phyloP scores from a whole-genome alignment of 2,888 invertebrate species.

The Pomacea canaliculata region DNA sequence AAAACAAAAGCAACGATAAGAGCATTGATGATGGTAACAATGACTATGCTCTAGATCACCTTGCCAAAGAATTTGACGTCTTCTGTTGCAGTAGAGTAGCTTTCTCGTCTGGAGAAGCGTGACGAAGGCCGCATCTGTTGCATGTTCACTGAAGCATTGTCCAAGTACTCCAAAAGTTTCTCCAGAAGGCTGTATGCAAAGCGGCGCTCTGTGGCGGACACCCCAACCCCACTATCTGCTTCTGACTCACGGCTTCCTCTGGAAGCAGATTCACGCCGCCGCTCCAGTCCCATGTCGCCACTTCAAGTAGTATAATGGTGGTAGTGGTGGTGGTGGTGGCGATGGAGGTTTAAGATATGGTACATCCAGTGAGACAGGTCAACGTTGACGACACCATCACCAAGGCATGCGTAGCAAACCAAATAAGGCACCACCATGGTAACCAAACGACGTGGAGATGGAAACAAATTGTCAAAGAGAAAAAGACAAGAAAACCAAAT shows the following conservation, averaged over 20 bases:
- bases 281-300: conserved; percentile 42
- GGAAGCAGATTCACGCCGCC: conserved; percentile 50
- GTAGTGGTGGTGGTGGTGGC: not conserved
- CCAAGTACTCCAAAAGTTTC: conserved; percentile 95
- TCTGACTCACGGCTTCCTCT: conserved; percentile 60
- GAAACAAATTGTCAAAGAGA: conserved; percentile 23
- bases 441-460: conserved; percentile 23
- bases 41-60: conserved; percentile 68
- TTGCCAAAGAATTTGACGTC: conserved; percentile 99
- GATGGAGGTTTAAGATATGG: not conserved
- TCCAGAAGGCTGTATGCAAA: conserved; percentile 98
- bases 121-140: conserved; percentile 83
- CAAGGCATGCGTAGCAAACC: conserved; percentile 24
- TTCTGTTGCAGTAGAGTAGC: conserved; percentile 80
- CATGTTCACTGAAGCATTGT: conserved; percentile 97
- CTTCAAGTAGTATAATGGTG: conserved; percentile 17
- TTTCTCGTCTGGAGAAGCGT: conserved; percentile 89
- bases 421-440: conserved; percentile 8
- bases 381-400: conserved; percentile 3
- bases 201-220: conserved; percentile 87
- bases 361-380: conserved; percentile 34
- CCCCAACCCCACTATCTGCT: conserved; percentile 62
- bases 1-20: no score
- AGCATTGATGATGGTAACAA: no score
- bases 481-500: conserved; percentile 25